Conservation (phyloP, 1,140 invertebrate species). For the Aphis craccivora region DNA sequence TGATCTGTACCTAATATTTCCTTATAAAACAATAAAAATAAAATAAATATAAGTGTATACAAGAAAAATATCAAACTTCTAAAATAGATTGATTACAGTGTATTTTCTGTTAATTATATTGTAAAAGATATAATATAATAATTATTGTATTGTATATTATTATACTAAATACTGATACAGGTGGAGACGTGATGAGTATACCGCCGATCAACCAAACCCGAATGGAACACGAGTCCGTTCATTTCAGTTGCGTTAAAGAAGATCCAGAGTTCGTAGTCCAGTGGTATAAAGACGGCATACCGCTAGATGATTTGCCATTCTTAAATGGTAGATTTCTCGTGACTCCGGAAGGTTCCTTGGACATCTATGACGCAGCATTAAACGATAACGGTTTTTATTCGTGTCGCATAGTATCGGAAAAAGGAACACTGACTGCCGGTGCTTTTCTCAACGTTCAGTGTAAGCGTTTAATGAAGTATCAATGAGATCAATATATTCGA, state of each 20-base stretch:
- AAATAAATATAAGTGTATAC: background rate
- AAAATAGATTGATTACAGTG: background rate
- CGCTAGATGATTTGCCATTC: constrained; percentile 71
- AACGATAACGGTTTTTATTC: constrained; percentile 88
- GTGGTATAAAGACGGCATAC: constrained; percentile 76
- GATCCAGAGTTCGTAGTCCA: constrained; percentile 70
- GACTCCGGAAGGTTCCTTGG: constrained; percentile 76
- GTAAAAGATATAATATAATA: background rate
- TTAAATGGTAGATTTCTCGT: constrained; percentile 71
- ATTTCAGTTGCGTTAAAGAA: constrained; percentile 83
- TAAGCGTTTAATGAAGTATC: constrained; percentile 67
- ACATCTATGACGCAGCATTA: constrained; percentile 77
- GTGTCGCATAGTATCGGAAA: constrained; percentile 83
- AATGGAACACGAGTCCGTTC: constrained; percentile 82
- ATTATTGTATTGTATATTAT: background rate
- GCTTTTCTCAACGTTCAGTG: constrained; percentile 95
- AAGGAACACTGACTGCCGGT: constrained; percentile 82
- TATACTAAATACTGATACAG: constrained; percentile 65
- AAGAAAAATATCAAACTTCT: background rate
- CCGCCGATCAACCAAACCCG: constrained; percentile 89
- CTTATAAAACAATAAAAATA: too few species aligned
- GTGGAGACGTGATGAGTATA: constrained; percentile 81
- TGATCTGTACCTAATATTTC: too few species aligned
- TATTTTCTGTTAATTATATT: too few species aligned
- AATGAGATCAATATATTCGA: too few species aligned